Base-by-base conservation (phyloP, 1,140 invertebrate genomes). In the Agrypnia vestita region DNA sequence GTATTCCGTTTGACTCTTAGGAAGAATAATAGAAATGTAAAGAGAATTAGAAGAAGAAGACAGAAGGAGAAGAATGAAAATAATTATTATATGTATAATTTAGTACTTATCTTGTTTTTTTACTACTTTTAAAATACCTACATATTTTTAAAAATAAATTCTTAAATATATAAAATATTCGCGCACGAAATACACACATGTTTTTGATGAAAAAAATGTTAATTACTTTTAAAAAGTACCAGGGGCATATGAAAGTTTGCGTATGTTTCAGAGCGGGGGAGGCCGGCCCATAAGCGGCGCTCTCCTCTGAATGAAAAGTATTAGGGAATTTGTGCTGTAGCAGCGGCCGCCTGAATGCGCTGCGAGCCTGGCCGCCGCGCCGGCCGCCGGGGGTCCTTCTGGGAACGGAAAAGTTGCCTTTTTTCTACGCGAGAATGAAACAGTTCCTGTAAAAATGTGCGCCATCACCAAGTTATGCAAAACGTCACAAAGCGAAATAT, bases 201-300 rank as follows among this genome's bases (percentile, higher is more conserved):
- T 35, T 35, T 35, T 35, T 6, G 25, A 35, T 35, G 6, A 1
- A 3, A 35, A 64, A 64, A 64, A 44, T 44, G n/a, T 15, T 64
- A 64, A 64, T 64, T 64, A 44, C 61, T 64, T 64, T 64, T n/a
- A 64, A 64, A 64, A 64, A 44, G 19, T 64, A 64, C 61, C 21
- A 35, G 61, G 61, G 10, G 43, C 21, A 13, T 21, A 64, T 64
- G 13, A 64, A 64, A 64, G 61, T 64, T 64, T 44, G 61, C 15
- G 61, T 35, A 35, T 13, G 61, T 13, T 64, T 35, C 13, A 21
- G 4, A 35, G 61, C 61, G 12, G 4, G 35, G 35, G 35, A 43
- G 51, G 15, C 10, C 21, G 25, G 19, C 61, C 35, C n/a, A 19
- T n/a, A 64, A 17, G 61, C 61, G 61, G 61, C n/a, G 35, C n/a